Conservation (phyloP, 1,140 invertebrate species). For the Dolichoris vasculosae region DNA sequence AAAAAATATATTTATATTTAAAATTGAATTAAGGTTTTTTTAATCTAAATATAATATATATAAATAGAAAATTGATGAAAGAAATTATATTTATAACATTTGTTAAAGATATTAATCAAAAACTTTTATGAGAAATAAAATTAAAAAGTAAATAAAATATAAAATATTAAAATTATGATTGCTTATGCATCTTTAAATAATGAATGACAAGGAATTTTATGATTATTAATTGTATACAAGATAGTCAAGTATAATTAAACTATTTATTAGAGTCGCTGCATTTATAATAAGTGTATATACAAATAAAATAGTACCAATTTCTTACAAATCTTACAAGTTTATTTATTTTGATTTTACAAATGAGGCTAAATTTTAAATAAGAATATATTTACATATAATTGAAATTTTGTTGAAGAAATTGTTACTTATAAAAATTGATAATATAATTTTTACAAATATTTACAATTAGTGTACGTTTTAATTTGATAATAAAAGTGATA, state of each 20-base stretch:
- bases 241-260: constrained; percentile 15
- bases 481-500: neutral
- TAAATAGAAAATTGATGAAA: neutral
- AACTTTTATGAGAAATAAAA: neutral
- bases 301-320: constrained; percentile 39
- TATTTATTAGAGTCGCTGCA: constrained; percentile 37
- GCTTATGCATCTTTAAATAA: neutral
- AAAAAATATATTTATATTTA: no score
- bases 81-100: neutral
- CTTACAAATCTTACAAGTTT: constrained; percentile 16
- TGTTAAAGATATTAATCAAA: neutral
- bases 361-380: constrained; percentile 4
- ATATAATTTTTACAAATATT: neutral
- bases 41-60: no score
- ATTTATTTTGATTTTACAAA: neutral
- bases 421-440: neutral
- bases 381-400: neutral
- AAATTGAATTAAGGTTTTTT: no score
- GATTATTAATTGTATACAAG: constrained; percentile 36
- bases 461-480: neutral
- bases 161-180: neutral
- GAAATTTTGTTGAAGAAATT: constrained; percentile 29
- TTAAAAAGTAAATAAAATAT: neutral
- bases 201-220: neutral
- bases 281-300: constrained; percentile 49